Base-by-base conservation (phyloP, 2,797 vertebrate genomes). In the Psittacula echo region DNA sequence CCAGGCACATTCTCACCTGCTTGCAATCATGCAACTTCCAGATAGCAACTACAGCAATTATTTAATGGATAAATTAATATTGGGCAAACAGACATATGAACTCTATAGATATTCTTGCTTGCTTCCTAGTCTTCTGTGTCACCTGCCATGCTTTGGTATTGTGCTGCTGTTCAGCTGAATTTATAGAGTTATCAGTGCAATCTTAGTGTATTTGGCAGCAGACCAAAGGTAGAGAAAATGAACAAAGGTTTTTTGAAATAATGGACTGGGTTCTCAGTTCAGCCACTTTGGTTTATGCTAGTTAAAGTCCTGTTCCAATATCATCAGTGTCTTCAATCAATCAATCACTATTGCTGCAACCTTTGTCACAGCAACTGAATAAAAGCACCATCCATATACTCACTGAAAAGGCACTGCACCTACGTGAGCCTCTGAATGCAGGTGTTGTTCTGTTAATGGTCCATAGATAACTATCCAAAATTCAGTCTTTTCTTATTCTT, bases 241-340 rank as follows among this genome's bases (percentile, higher is more conserved):
- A 92, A 56, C 19, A 85, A 71, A 82, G 39, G 19, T 11, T 85
- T 90, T 87, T 65, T 87, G 61, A 94, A 95, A 95, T 83, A 83
- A 83, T n/a, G 45, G 47, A 53, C 61, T 50, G 65, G 23, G 54
- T 48, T 29, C 10, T 89, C 21, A 42, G 44, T 73, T 92, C 26
- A 83, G 39, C 17, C 47, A 29, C 62, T 71, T 87, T 13, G 4
- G 61, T 90, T 89, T 64, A 79, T 60, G 20, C 30, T 64, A 42
- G 42, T n/a, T 85, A 44, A 79, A 95, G 41, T 65, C 21, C 19
- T 77, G 16, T 90, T 87, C 64, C 74, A 80, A 20, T 77, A 90
- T n/a, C 53, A 77, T 76, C 44, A 48, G 9, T 64, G n/a, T 41
- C 61, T 89, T 87, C 78, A 82, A 50, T 86, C 70, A 53, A 37